Percentiles rank a stretch among this genome's conserved stretches.
Conservation (phyloP, 2,888 invertebrate genomes). For the Melanophora roralis region DNA sequence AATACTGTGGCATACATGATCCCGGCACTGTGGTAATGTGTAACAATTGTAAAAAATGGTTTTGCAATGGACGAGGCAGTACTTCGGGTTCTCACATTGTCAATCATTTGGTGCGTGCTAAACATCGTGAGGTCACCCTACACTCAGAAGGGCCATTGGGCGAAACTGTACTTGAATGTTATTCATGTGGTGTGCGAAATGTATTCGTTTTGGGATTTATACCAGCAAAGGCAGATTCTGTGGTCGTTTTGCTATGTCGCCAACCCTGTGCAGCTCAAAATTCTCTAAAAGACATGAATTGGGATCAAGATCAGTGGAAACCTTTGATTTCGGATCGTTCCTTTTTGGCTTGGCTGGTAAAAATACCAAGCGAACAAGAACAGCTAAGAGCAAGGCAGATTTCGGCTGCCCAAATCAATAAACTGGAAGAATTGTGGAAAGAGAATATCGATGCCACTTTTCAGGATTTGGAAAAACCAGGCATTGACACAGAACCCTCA, state of each 20-base stretch:
- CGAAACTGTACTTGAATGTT: slow-evolving; percentile 98
- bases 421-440: slow-evolving; percentile 99
- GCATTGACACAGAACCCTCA: slow-evolving; percentile 98
- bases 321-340: slow-evolving; percentile 97
- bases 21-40: slow-evolving; percentile 98
- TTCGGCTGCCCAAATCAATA: slow-evolving; percentile 97
- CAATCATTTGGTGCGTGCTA: slow-evolving; percentile 98
- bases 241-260: slow-evolving; percentile 96
- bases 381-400: slow-evolving; percentile 97
- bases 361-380: slow-evolving; percentile 97
- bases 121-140: slow-evolving; percentile 98
- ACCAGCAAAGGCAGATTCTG: slow-evolving; percentile 99
- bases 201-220: slow-evolving; percentile 99
- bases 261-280: slow-evolving; percentile 99
- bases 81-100: slow-evolving; percentile 99
- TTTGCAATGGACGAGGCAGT: slow-evolving; percentile 98
- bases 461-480: slow-evolving; percentile 98
- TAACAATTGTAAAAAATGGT: slow-evolving; percentile 99
- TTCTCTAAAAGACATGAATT: slow-evolving; percentile 98
- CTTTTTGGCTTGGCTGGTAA: slow-evolving; percentile 97
- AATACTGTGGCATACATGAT: slow-evolving; percentile 97
- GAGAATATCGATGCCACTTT: slow-evolving; percentile 98
- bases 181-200: slow-evolving; percentile 98
- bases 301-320: slow-evolving; percentile 99
- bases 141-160: slow-evolving; percentile 98